Evolutionary conservation across 2,888 invertebrate species (phyloP).

Genomic region (Craniophora ligustri): DNA sequence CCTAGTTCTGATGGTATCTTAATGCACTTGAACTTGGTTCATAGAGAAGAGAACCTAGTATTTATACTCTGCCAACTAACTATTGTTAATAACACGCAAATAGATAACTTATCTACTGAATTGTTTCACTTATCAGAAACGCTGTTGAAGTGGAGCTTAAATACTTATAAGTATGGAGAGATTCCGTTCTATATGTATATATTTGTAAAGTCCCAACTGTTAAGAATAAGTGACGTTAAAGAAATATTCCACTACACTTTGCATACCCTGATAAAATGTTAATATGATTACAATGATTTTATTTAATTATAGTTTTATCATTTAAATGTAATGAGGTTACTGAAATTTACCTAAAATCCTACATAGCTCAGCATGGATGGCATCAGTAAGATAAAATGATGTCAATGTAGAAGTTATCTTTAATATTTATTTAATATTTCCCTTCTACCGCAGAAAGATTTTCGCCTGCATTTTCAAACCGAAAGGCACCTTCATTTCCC

Average conservation of each 20-base stretch:
- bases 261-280: constrained; percentile 45
- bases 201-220: constrained; percentile 29
- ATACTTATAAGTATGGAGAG: constrained; percentile 13
- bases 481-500: too few species aligned
- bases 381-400: constrained; percentile 8
- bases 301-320: constrained; percentile 23
- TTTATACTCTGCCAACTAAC: constrained; percentile 10
- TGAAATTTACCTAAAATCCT: constrained; percentile 20
- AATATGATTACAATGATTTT: constrained; percentile 36
- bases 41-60: background rate
- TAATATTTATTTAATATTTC: too few species aligned
- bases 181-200: constrained; percentile 17
- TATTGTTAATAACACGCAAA: constrained; percentile 16
- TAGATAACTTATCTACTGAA: constrained; percentile 44
- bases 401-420: background rate
- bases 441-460: too few species aligned
- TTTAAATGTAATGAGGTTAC: constrained; percentile 42
- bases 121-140: constrained; percentile 38
- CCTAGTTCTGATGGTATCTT: background rate
- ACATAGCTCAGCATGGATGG: background rate
- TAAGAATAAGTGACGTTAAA: constrained; percentile 38
- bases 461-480: too few species aligned
- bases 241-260: constrained; percentile 43
- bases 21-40: constrained; percentile 11
- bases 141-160: constrained; percentile 54